These are phyloP conservation scores for Drosophila fuyamai DNA, from an alignment of 1,140 invertebrate species.

Conservation along the genomic window DNA sequence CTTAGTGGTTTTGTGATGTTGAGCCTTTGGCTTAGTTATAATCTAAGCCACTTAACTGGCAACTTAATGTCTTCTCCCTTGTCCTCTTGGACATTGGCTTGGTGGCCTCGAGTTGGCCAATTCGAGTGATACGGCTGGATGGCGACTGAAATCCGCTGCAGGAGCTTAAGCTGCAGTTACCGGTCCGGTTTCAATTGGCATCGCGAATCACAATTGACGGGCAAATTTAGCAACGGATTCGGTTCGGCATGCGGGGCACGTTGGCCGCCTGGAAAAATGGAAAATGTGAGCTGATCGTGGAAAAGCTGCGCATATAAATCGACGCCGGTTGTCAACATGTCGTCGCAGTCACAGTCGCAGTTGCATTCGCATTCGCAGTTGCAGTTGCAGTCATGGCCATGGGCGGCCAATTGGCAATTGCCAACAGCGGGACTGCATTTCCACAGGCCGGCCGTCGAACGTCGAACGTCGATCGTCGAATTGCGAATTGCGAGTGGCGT, in stretches of 20 bases:
- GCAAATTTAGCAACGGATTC: slow-evolving; percentile 7
- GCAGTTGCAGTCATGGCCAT: slow-evolving; percentile 28
- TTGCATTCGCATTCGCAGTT: slow-evolving; percentile 7
- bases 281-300: slow-evolving; percentile 28
- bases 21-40: no score
- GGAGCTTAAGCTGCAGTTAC: slow-evolving; percentile 42
- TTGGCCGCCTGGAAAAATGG: slow-evolving; percentile 26
- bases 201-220: slow-evolving; percentile 2
- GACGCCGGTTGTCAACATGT: slow-evolving; percentile 64
- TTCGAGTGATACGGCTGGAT: neutral
- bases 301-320: slow-evolving; percentile 65
- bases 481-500: slow-evolving; percentile 17
- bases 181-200: slow-evolving; percentile 60
- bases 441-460: slow-evolving; percentile 7
- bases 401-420: slow-evolving; percentile 20
- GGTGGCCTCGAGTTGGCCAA: neutral
- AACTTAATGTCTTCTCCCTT: neutral
- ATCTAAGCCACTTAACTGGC: no score
- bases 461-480: neutral
- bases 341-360: neutral
- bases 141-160: slow-evolving; percentile 7
- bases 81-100: neutral
- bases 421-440: slow-evolving; percentile 27
- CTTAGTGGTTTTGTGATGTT: no score
- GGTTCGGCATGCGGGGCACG: slow-evolving; percentile 48